phyloP scores from a whole-genome alignment of 2,888 invertebrate genomes.

The Chymomyza procnemis region DNA sequence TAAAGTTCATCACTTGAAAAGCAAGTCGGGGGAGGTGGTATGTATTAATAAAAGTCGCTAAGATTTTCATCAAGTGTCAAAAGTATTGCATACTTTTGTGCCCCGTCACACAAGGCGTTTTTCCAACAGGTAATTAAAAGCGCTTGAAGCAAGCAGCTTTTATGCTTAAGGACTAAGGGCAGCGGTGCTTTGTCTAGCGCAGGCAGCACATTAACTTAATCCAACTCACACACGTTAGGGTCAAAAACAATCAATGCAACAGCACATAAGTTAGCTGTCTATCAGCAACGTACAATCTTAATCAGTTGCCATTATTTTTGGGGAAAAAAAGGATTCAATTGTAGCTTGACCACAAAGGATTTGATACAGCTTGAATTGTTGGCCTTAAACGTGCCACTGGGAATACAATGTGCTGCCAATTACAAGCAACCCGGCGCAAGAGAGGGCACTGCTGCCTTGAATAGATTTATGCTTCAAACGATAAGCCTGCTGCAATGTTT shows the following conservation, averaged over 20 bases:
- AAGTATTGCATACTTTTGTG: constrained; percentile 66
- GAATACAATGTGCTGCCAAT: constrained; percentile 63
- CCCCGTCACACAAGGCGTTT: constrained; percentile 28
- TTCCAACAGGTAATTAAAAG: constrained; percentile 50
- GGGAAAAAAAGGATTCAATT: constrained; percentile 60
- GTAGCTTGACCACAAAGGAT: constrained; percentile 63
- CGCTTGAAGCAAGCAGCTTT: not conserved
- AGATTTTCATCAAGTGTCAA: not conserved
- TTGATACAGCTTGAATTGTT: constrained; percentile 9
- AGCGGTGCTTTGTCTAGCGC: not conserved
- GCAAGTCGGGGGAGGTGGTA: constrained; percentile 10
- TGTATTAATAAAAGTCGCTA: constrained; percentile 4
- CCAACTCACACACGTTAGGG: constrained; percentile 2
- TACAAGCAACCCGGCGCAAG: constrained; percentile 54
- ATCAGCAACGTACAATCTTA: constrained; percentile 61
- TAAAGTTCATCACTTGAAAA: constrained; percentile 78
- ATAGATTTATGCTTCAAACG: constrained; percentile 53
- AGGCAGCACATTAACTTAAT: not conserved
- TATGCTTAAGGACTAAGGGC: not conserved
- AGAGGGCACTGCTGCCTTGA: no score
- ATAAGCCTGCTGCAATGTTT: no score
- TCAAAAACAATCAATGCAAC: constrained; percentile 60
- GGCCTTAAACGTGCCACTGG: constrained; percentile 58
- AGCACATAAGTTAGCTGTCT: constrained; percentile 60
- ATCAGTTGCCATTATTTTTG: constrained; percentile 67